Percentiles rank a stretch among this genome's conserved stretches.
Conservation (phyloP, 1,140 invertebrate genomes). For the Dinoponera quadriceps region DNA sequence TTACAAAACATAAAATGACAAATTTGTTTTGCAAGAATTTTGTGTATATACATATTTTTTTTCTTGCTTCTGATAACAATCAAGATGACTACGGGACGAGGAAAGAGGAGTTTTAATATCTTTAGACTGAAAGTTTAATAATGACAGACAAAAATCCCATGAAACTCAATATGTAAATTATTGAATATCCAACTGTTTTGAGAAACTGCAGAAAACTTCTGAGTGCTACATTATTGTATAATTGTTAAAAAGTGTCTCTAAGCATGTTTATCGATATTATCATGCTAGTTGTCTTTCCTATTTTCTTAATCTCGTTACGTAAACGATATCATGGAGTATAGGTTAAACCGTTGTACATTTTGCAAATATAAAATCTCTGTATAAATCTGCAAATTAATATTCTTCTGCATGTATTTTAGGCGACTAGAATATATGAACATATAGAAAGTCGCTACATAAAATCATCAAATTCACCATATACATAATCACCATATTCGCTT, state of each 20-base stretch:
- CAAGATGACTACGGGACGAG: too few species aligned
- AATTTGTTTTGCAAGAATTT: too few species aligned
- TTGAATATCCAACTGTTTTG: conserved; percentile 25
- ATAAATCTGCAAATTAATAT: conserved; percentile 72
- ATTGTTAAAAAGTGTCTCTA: conserved; percentile 26
- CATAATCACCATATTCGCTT: conserved; percentile 87
- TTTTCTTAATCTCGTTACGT: conserved; percentile 46
- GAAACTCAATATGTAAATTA: conserved; percentile 45
- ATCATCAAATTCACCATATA: conserved; percentile 88
- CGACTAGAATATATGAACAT: conserved; percentile 81
- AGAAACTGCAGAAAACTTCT: background rate
- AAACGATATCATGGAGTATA: conserved; percentile 38
- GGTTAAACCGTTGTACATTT: conserved; percentile 56
- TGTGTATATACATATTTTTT: too few species aligned
- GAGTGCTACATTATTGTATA: background rate
- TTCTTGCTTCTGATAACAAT: too few species aligned
- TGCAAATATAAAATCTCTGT: conserved; percentile 62
- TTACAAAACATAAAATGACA: too few species aligned
- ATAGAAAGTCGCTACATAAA: conserved; percentile 88
- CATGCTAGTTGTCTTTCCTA: conserved; percentile 43
- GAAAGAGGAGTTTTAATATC: conserved; percentile 1
- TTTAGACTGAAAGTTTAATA: conserved; percentile 17
- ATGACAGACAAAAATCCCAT: conserved; percentile 36
- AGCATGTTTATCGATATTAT: conserved; percentile 48
- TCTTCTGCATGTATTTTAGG: conserved; percentile 73